phyloP scores from a whole-genome alignment of 2,113 vertebrate genomes.

The Synodontis membranacea region DNA sequence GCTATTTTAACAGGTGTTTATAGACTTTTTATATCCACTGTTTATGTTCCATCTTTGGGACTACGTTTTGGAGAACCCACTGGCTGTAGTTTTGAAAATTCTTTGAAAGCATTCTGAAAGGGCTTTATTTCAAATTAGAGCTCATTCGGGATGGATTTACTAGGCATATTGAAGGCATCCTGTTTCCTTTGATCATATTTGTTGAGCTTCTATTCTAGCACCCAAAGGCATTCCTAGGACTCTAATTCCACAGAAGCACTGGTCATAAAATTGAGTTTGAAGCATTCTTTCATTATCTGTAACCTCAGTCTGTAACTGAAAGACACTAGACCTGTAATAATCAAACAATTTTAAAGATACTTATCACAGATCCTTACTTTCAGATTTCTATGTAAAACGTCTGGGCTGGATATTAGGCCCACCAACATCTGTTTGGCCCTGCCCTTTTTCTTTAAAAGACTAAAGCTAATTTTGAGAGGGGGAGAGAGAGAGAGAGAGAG shows the following conservation, averaged over 20 bases:
- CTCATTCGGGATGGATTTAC: background rate
- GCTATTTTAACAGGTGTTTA: background rate
- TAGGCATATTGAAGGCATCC: background rate
- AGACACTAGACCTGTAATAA: background rate
- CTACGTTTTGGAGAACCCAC: background rate
- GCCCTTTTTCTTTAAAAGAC: background rate
- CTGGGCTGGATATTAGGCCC: background rate
- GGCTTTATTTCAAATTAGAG: background rate
- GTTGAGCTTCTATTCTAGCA: background rate
- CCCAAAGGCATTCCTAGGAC: background rate
- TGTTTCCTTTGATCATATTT: conserved; percentile 5
- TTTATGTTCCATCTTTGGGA: background rate
- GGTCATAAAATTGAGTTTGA: background rate
- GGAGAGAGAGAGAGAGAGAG: background rate
- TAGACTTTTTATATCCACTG: background rate
- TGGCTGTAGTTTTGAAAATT: background rate
- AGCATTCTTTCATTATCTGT: background rate
- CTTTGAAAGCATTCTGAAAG: conserved; percentile 1
- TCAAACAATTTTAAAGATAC: background rate
- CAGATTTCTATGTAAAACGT: background rate
- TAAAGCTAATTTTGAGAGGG: background rate
- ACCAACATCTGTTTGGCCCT: background rate
- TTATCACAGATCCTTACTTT: background rate
- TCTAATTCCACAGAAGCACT: background rate
- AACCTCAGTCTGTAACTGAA: background rate